Base-by-base conservation (phyloP, 2,797 vertebrate species). In the Anguilla marmorata region DNA sequence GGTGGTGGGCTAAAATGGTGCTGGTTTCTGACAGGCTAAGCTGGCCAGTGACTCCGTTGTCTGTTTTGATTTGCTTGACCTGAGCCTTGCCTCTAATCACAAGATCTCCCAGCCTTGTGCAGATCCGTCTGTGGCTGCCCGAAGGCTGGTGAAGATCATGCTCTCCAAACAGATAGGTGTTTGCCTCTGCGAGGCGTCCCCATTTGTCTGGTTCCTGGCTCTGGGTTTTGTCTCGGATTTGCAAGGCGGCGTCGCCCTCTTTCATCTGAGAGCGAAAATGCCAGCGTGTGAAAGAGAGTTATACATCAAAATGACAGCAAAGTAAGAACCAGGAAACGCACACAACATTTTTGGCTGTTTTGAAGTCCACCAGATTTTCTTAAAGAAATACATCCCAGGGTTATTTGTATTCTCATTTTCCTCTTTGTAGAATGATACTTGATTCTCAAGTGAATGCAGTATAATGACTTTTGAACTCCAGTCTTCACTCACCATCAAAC, bases 61-160 rank as follows among this genome's bases (percentile, higher is more conserved):
- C 88, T 87, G 86, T 87, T 87, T 84, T 74, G 21, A 89, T 89
- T 89, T 30, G 88, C 82, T 76, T 87, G 63, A 85, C 52, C 88
- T 19, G 48, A 87, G 63, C 54, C 21, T 82, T 48, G n/a, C 79
- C 50, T 63, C 76, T 30, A 84, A 86, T 89, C 88, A 89, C 88
- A 58, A 76, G 79, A 89, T 84, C 76, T 76, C 89, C 63, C 86
- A 9, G 86, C 69, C 63, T 63, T 54, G 82, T 21, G n/a, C 37
- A 69, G 86, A 12, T 87, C 45, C 84, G 85, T 87, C 72, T 87
- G 58, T 9, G 27, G 60, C 33, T 84, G 58, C 60, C 63, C 24
- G 27, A 76, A n/a, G 85, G 76, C 76, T 83, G 41, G 37, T 86
- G 37, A 83, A 30, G 58, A 82, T 72, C 30, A 85, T 37, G 30